These are phyloP conservation scores for Melanogrammus aeglefinus DNA, from an alignment of 2,797 vertebrate genomes.

Conservation along the genomic window DNA sequence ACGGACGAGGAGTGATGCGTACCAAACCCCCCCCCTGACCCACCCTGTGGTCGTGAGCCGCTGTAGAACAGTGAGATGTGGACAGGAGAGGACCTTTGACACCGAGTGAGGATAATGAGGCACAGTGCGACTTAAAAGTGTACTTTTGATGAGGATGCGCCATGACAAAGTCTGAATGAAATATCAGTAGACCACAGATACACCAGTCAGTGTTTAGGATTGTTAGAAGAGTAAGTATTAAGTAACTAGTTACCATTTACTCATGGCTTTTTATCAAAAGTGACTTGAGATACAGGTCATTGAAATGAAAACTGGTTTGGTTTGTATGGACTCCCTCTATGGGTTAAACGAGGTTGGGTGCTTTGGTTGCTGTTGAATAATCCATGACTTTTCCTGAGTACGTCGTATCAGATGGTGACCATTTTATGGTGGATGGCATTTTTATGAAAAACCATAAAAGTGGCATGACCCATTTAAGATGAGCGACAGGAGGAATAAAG, in stretches of 20 bases:
- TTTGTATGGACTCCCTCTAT: too few species aligned
- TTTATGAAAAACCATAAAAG: too few species aligned
- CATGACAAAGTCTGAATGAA: not conserved
- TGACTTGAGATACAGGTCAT: too few species aligned
- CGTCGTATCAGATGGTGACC: too few species aligned
- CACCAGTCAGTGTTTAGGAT: not conserved
- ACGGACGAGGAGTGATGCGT: conserved; percentile 67
- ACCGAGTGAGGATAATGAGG: not conserved
- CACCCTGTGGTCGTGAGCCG: not conserved
- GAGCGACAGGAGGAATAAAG: not conserved
- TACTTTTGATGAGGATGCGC: not conserved
- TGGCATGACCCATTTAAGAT: not conserved
- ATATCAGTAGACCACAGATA: not conserved
- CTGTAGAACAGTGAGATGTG: not conserved
- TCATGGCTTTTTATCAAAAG: too few species aligned
- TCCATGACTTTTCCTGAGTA: too few species aligned
- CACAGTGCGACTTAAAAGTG: not conserved
- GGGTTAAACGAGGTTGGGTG: too few species aligned
- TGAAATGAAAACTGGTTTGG: too few species aligned
- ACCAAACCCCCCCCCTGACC: not conserved
- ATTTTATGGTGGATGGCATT: too few species aligned
- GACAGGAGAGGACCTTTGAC: not conserved
- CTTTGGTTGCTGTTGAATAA: too few species aligned
- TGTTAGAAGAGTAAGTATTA: not conserved
- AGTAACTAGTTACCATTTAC: not conserved